Evolutionary conservation across 2,113 vertebrate species (phyloP).

Genomic region (Rhea pennata): DNA sequence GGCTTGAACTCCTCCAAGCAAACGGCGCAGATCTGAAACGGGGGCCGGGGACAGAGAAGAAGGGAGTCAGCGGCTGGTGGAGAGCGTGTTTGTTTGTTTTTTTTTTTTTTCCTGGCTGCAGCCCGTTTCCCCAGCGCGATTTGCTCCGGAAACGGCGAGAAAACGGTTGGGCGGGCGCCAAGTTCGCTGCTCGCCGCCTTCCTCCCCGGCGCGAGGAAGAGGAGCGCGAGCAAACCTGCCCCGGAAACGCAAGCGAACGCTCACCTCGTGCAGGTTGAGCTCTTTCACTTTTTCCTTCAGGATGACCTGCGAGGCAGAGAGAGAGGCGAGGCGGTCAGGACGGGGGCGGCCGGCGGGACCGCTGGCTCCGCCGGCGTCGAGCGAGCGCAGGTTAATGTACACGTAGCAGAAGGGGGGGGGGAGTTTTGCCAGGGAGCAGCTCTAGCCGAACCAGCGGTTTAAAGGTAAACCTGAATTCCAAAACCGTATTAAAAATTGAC

Average conservation of each 20-base stretch:
- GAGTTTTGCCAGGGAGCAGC: not conserved
- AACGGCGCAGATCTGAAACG: slow-evolving; percentile 93
- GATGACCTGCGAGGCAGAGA: slow-evolving; percentile 88
- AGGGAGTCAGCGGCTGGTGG: not conserved
- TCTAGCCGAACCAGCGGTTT: too few relatives aligned
- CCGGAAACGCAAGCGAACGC: not conserved
- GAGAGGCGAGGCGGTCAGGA: not conserved
- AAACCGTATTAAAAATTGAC: too few relatives aligned
- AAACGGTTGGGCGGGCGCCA: too few relatives aligned
- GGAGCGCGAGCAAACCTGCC: not conserved
- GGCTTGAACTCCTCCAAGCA: slow-evolving; percentile 99
- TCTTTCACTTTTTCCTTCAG: slow-evolving; percentile 99
- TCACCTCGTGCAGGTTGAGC: slow-evolving; percentile 97
- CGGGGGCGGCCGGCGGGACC: too few relatives aligned
- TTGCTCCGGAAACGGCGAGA: too few relatives aligned
- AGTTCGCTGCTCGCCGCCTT: too few relatives aligned
- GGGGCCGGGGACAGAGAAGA: not conserved
- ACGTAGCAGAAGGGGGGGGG: too few relatives aligned
- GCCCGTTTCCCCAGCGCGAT: too few relatives aligned
- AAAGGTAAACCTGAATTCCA: not conserved
- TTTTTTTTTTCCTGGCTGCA: too few relatives aligned
- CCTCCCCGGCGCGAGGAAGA: not conserved
- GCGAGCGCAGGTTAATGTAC: too few relatives aligned
- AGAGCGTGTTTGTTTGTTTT: too few relatives aligned
- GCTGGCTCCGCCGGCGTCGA: too few relatives aligned